Evolutionary conservation across 2,113 vertebrate species (phyloP).

Genomic region (Riparia riparia): DNA sequence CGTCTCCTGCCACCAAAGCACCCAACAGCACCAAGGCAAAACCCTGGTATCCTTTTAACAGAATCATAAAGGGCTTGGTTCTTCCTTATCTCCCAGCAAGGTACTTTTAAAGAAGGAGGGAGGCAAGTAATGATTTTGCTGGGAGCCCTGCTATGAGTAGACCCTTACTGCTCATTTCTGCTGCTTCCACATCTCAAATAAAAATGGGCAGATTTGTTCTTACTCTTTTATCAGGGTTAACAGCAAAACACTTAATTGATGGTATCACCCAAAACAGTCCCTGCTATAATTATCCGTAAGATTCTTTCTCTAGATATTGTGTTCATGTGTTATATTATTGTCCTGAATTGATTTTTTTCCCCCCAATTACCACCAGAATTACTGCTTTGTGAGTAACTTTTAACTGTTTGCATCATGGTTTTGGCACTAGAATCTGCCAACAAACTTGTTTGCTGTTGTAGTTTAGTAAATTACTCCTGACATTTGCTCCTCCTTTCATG

Average conservation of each 20-base stretch:
- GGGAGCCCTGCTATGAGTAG: neutral
- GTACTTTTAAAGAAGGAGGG: neutral
- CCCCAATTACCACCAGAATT: neutral
- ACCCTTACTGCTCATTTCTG: neutral
- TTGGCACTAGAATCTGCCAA: neutral
- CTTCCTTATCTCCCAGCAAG: neutral
- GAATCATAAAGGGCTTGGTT: neutral
- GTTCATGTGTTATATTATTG: neutral
- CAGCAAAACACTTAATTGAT: neutral
- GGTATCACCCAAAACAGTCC: neutral
- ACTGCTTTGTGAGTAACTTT: slow-evolving; percentile 13
- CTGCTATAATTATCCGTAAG: slow-evolving; percentile 1
- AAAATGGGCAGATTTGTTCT: neutral
- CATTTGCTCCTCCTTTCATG: neutral
- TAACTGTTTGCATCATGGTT: neutral
- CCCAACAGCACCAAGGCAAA: neutral
- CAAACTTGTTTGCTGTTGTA: neutral
- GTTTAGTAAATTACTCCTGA: neutral
- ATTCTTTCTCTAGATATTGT: neutral
- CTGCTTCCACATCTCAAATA: neutral
- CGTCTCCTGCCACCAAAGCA: neutral
- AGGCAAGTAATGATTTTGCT: neutral
- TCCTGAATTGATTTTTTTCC: neutral
- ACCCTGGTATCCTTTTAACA: neutral
- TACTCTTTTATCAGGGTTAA: neutral